Conservation (phyloP, 2,797 vertebrate genomes). For the Melanogrammus aeglefinus region DNA sequence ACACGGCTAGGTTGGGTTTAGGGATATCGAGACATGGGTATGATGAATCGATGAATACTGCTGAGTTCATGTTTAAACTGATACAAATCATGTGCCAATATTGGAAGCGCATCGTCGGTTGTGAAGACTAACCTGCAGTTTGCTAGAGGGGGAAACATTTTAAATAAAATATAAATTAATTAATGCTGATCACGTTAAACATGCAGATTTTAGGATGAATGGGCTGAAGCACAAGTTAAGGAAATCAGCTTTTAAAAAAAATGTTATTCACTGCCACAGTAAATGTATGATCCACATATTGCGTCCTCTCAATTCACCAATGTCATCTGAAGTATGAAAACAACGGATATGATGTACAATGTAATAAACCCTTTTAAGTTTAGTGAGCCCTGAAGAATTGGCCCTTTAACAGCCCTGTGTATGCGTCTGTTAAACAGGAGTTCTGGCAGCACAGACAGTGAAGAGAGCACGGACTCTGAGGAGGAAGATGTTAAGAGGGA, state of each 20-base stretch:
- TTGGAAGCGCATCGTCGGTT: too few relatives aligned
- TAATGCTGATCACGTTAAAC: not conserved
- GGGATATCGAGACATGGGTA: too few relatives aligned
- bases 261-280: not conserved
- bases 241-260: not conserved
- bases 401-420: not conserved
- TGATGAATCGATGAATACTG: too few relatives aligned
- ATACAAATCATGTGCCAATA: too few relatives aligned
- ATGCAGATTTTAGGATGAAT: not conserved
- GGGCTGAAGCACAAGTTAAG: not conserved
- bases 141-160: too few relatives aligned
- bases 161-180: too few relatives aligned
- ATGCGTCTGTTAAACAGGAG: constrained; percentile 65
- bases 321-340: not conserved
- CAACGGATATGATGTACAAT: not conserved
- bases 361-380: not conserved
- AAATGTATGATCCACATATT: not conserved
- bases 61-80: too few relatives aligned
- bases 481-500: constrained; percentile 93
- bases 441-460: constrained; percentile 96
- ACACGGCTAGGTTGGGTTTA: not conserved
- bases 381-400: not conserved
- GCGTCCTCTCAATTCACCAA: too few relatives aligned
- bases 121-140: too few relatives aligned
- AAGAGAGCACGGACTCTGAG: constrained; percentile 97